A percentile compares a stretch with the other conserved stretches of the same genome.
Evolutionary conservation across 2,113 vertebrate genomes (phyloP).

Genomic region (Salvelinus fontinalis): DNA sequence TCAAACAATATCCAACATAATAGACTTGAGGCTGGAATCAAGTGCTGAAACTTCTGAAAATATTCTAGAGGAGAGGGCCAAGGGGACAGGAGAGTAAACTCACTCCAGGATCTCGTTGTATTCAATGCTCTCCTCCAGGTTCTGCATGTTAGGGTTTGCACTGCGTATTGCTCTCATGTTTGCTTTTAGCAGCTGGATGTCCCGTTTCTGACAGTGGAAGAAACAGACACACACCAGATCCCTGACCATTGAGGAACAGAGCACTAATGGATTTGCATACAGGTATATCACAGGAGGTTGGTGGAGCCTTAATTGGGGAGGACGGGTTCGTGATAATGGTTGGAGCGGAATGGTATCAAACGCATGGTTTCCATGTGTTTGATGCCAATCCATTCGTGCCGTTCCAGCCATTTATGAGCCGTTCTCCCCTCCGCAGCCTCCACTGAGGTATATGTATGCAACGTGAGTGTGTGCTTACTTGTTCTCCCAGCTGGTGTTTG

Average conservation of each 20-base stretch:
- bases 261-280: background rate
- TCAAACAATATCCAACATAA: background rate
- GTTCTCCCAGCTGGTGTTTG: slow-evolving; percentile 94
- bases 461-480: slow-evolving; percentile 70
- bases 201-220: slow-evolving; percentile 81
- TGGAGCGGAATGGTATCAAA: too few relatives aligned
- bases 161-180: slow-evolving; percentile 97
- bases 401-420: too few relatives aligned
- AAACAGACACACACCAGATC: slow-evolving; percentile 15
- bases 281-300: too few relatives aligned
- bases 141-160: slow-evolving; percentile 96
- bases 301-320: too few relatives aligned
- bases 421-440: too few relatives aligned
- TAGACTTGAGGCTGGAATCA: background rate
- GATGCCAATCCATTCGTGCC: too few relatives aligned
- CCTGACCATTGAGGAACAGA: background rate
- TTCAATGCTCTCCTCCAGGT: slow-evolving; percentile 96
- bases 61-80: background rate
- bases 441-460: too few relatives aligned
- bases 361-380: too few relatives aligned
- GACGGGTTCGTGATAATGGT: too few relatives aligned
- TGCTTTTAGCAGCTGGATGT: slow-evolving; percentile 96
- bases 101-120: slow-evolving; percentile 98
- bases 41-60: background rate
- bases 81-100: slow-evolving; percentile 53